These are phyloP conservation scores for Trichechus manatus DNA, from an alignment of 2,113 vertebrate species.

Conservation along the genomic window DNA sequence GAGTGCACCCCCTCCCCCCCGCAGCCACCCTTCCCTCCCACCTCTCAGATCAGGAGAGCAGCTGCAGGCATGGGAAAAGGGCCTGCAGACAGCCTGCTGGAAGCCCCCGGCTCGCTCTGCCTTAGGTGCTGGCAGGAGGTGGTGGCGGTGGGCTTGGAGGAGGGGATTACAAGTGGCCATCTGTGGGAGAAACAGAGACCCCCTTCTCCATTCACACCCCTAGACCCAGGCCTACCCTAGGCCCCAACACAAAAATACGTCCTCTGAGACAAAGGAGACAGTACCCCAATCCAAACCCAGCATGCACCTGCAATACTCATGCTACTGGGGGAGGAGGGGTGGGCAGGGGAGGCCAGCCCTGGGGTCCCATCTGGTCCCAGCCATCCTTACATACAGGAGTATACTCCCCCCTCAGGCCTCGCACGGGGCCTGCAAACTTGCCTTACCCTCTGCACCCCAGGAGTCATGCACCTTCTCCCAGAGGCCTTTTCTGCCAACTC, in stretches of 20 bases:
- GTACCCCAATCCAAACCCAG: too few species aligned
- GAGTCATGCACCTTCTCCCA: background rate
- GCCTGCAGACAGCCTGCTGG: accelerated
- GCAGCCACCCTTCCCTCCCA: background rate
- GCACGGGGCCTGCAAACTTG: background rate
- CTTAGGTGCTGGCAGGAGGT: background rate
- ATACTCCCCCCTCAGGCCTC: accelerated
- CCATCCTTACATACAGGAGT: accelerated
- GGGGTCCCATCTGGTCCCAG: background rate
- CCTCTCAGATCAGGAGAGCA: background rate
- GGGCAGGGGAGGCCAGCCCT: too few species aligned
- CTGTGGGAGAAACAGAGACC: background rate
- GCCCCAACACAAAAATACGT: too few species aligned
- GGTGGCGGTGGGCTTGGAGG: background rate
- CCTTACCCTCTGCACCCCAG: accelerated
- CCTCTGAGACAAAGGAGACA: background rate
- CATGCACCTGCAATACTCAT: accelerated
- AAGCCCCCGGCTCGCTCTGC: accelerated
- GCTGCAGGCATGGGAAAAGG: background rate
- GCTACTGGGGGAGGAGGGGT: background rate
- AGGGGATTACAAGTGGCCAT: background rate
- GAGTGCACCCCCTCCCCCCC: background rate
- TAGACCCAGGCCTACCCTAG: background rate
- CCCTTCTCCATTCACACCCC: accelerated
- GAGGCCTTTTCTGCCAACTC: background rate